Evolutionary conservation across 2,888 invertebrate genomes (phyloP).

Genomic region (Athalia circularis): DNA sequence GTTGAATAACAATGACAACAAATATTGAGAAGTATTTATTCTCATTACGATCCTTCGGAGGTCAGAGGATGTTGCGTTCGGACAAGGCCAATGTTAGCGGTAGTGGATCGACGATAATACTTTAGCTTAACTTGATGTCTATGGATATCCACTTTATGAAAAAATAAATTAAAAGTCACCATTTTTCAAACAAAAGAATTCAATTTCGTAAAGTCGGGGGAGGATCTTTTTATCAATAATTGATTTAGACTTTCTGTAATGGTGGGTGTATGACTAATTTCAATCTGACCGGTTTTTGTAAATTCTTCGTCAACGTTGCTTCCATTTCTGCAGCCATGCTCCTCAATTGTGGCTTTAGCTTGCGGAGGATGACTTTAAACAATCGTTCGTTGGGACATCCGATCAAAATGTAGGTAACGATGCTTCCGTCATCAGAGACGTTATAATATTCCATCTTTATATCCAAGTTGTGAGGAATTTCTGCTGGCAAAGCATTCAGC

Average conservation of each 20-base stretch:
- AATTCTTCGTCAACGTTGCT: slow-evolving; percentile 61
- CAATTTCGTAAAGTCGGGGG: no score
- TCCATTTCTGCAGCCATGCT: slow-evolving; percentile 76
- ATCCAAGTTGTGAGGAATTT: slow-evolving; percentile 89
- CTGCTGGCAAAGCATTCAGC: slow-evolving; percentile 87
- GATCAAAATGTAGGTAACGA: slow-evolving; percentile 79
- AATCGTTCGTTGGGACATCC: slow-evolving; percentile 80
- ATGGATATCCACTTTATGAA: no score
- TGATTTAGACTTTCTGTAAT: no score
- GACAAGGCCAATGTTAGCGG: no score
- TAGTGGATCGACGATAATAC: no score
- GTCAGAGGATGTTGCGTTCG: no score
- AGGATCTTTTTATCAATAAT: no score
- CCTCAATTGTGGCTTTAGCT: slow-evolving; percentile 81
- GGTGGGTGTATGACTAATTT: slow-evolving; percentile 52
- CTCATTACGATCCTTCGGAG: no score
- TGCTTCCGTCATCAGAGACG: slow-evolving; percentile 76
- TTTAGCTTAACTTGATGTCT: no score
- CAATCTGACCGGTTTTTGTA: slow-evolving; percentile 62
- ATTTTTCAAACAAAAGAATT: no score
- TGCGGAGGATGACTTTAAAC: slow-evolving; percentile 81
- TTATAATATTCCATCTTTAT: slow-evolving; percentile 82
- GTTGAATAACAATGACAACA: slow-evolving; percentile 42
- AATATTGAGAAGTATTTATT: neutral
- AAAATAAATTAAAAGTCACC: no score